Evolutionary conservation across 2,113 vertebrate species (phyloP).

Genomic region (Meleagris gallopavo): DNA sequence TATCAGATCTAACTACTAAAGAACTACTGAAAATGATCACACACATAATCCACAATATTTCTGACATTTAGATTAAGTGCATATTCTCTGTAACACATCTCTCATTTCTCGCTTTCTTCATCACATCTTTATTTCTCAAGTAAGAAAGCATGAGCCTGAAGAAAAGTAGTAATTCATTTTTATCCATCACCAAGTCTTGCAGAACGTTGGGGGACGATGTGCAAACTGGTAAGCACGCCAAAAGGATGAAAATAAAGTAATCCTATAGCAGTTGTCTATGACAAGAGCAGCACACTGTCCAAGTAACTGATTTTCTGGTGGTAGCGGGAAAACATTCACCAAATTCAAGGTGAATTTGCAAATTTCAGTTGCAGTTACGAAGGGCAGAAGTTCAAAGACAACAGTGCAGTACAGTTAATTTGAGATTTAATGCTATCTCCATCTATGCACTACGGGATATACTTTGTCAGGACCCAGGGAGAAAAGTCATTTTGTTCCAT

Average conservation of each 20-base stretch:
- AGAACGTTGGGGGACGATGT: neutral
- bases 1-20: neutral
- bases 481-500: neutral
- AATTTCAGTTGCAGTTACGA: neutral
- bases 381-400: neutral
- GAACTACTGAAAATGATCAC: neutral
- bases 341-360: neutral
- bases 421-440: neutral
- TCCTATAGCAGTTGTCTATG: neutral
- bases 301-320: neutral
- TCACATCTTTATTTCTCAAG: neutral
- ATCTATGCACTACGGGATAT: fast-evolving
- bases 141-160: neutral
- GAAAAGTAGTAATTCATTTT: neutral
- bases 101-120: neutral
- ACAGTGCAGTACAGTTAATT: fast-evolving
- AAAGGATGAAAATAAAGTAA: neutral
- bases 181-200: neutral
- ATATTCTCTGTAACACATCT: neutral
- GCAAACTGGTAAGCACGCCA: neutral
- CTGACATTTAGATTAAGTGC: neutral
- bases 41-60: neutral
- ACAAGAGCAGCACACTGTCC: neutral
- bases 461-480: neutral
- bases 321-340: neutral